Percentiles rank a stretch among this genome's conserved stretches.
Evolutionary conservation across 2,113 vertebrate genomes (phyloP).

Genomic region (Tetrao urogallus): DNA sequence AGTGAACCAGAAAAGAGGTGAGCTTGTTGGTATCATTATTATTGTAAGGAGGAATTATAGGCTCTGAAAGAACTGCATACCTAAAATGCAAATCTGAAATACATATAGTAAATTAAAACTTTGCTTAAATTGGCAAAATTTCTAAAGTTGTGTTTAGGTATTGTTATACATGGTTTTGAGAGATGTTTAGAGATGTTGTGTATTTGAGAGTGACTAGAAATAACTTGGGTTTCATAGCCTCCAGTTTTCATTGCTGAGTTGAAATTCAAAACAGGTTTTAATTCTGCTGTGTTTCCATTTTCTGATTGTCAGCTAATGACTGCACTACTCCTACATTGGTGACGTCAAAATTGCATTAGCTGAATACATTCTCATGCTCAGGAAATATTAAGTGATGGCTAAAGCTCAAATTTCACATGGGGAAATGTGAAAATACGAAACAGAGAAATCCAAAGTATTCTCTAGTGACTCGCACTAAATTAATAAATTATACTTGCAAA

Average conservation of each 20-base stretch:
- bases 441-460: conserved; percentile 53
- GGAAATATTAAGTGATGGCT: not conserved
- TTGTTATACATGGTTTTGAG: not conserved
- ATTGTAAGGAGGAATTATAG: not conserved
- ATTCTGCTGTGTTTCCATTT: conserved; percentile 8
- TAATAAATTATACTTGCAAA: conserved; percentile 70
- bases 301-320: conserved; percentile 41
- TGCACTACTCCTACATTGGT: not conserved
- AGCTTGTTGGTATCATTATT: not conserved
- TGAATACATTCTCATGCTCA: conserved; percentile 3
- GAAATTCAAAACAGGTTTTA: conserved; percentile 48
- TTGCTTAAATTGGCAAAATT: conserved; percentile 28
- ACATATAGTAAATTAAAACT: conserved; percentile 2
- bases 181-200: conserved; percentile 13
- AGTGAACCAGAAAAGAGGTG: not conserved
- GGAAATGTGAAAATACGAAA: conserved; percentile 18
- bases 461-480: conserved; percentile 51
- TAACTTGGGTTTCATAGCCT: conserved; percentile 32
- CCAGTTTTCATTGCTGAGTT: not conserved
- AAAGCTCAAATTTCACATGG: not conserved
- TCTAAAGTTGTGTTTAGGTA: conserved; percentile 19
- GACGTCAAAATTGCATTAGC: conserved; percentile 25
- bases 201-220: conserved; percentile 60
- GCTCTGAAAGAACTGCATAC: not conserved
- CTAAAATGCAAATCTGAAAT: conserved; percentile 42